Evolutionary conservation across 2,797 vertebrate genomes (phyloP).

Genomic region (Acipenser transmontanus): DNA sequence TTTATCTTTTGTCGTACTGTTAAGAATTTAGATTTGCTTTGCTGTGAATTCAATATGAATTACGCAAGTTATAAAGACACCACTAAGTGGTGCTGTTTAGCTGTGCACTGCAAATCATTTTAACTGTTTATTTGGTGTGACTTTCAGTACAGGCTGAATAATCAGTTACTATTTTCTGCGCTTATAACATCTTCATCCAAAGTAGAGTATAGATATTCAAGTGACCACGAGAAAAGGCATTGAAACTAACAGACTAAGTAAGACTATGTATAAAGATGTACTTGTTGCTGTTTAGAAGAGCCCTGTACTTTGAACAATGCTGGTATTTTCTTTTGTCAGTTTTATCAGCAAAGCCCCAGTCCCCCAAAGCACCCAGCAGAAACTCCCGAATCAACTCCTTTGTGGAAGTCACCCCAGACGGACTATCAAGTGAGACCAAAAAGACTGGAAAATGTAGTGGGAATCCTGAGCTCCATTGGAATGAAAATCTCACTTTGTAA

Average conservation of each 20-base stretch:
- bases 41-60: not conserved
- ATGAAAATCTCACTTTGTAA: conserved; percentile 85
- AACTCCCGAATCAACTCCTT: conserved; percentile 80
- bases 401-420: conserved; percentile 83
- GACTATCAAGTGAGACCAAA: conserved; percentile 82
- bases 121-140: not conserved
- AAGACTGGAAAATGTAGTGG: conserved; percentile 88
- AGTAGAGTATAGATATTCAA: not conserved
- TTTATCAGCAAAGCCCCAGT: conserved; percentile 84
- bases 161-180: not conserved
- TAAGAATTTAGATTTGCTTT: not conserved
- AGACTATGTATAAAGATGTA: not conserved
- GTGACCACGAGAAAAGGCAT: not conserved
- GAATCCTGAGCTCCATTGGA: conserved; percentile 85
- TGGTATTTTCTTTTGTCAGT: conserved; percentile 49
- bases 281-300: not conserved
- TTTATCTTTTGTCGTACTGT: too few species aligned
- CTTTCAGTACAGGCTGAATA: not conserved
- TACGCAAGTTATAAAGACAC: not conserved
- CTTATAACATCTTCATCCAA: not conserved
- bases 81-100: not conserved
- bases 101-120: not conserved
- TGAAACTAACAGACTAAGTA: not conserved
- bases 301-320: not conserved
- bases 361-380: conserved; percentile 73